Conservation (phyloP, 2,113 vertebrate genomes). For the Indicator maculatus region DNA sequence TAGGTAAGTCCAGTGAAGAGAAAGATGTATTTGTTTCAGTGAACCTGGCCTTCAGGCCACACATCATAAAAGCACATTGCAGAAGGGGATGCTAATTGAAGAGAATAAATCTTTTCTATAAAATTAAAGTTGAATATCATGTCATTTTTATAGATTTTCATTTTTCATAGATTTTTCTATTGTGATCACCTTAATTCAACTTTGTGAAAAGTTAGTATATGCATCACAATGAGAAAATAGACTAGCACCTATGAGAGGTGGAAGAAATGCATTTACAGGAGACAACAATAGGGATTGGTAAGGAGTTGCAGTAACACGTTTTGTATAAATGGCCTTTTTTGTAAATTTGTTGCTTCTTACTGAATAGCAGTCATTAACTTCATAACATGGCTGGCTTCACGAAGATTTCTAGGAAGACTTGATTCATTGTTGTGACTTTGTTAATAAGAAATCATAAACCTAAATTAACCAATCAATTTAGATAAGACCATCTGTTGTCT, state of each 20-base stretch:
- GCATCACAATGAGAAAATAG: not conserved
- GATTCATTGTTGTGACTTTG: conserved; percentile 39
- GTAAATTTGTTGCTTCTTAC: not conserved
- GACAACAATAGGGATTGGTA: not conserved
- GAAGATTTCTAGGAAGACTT: conserved; percentile 6
- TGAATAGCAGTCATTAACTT: not conserved
- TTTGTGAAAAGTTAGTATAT: not conserved
- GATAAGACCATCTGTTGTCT: conserved; percentile 58
- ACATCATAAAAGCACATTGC: not conserved
- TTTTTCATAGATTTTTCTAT: not conserved
- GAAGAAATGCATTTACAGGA: not conserved
- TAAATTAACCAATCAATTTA: conserved; percentile 62
- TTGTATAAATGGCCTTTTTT: not conserved
- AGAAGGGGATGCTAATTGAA: not conserved
- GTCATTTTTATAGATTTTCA: not conserved
- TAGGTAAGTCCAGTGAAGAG: rapidly evolving
- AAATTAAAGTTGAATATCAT: not conserved
- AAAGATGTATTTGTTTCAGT: not conserved
- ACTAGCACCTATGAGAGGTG: not conserved
- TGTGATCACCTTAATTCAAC: not conserved
- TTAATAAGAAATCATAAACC: conserved; percentile 43
- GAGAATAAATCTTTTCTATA: not conserved
- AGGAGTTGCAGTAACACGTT: not conserved
- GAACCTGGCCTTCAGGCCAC: not conserved
- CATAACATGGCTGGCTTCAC: not conserved